Evolutionary conservation across 2,797 vertebrate genomes (phyloP).

Genomic region (Sparidentex hasta): DNA sequence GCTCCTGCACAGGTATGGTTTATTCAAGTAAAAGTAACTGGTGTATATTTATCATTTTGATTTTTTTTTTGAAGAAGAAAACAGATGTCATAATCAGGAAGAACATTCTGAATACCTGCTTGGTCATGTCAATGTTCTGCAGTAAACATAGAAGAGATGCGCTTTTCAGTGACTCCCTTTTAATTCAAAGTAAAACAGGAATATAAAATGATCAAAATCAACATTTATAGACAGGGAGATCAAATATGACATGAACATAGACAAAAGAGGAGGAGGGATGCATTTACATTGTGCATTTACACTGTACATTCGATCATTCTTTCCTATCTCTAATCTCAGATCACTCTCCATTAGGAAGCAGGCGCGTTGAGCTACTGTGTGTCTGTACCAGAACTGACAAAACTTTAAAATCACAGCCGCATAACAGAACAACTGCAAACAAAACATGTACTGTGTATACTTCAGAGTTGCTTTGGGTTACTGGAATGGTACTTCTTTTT

Average conservation of each 20-base stretch:
- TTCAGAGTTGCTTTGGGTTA: constrained; percentile 24
- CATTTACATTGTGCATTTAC: constrained; percentile 67
- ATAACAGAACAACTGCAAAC: background rate
- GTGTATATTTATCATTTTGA: background rate
- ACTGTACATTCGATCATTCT: constrained; percentile 49
- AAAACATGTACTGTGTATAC: background rate
- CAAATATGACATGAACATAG: constrained; percentile 46
- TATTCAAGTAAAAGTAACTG: background rate
- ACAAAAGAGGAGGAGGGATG: constrained; percentile 23
- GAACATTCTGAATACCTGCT: background rate
- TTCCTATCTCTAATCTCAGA: constrained; percentile 28
- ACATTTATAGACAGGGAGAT: constrained; percentile 54
- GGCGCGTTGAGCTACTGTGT: constrained; percentile 42
- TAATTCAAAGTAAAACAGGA: constrained; percentile 71
- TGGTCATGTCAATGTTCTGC: background rate
- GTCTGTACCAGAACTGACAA: constrained; percentile 31
- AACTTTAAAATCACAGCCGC: constrained; percentile 32
- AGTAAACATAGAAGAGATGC: background rate
- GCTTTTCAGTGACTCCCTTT: constrained; percentile 65
- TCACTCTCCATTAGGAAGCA: constrained; percentile 26
- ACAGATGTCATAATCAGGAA: background rate
- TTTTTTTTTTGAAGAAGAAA: background rate
- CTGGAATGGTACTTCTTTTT: background rate
- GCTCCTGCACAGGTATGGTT: too few species aligned
- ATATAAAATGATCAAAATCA: constrained; percentile 70